phyloP scores from a whole-genome alignment of 2,888 invertebrate species.

The Eilema caniola region DNA sequence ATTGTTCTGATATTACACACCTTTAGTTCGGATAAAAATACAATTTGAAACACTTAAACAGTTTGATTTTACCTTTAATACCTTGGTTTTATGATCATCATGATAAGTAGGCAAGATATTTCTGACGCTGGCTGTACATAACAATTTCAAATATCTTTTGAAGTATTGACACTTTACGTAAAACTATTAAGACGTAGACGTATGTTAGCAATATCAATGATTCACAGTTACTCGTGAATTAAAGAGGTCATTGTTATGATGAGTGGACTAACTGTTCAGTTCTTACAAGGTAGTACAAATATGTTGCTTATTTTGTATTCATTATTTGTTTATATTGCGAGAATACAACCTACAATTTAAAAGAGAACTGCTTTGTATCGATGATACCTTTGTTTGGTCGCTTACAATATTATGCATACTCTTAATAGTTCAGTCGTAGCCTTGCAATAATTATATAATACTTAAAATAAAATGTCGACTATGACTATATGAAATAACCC shows the following conservation, averaged over 20 bases:
- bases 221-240: slow-evolving; percentile 6
- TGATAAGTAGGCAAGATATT: no score
- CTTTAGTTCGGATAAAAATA: no score
- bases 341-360: not conserved
- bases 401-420: not conserved
- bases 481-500: no score
- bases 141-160: slow-evolving; percentile 24
- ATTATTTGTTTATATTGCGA: not conserved
- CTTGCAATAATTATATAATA: not conserved
- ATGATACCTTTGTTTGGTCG: not conserved
- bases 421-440: not conserved
- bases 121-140: no score
- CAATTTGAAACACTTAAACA: no score
- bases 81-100: no score
- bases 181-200: slow-evolving; percentile 7
- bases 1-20: no score
- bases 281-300: not conserved
- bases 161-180: slow-evolving; percentile 10
- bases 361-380: not conserved
- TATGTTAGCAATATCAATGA: not conserved
- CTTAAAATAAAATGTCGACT: not conserved
- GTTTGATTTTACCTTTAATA: no score
- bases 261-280: not conserved
- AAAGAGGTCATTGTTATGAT: not conserved
- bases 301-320: not conserved